Percentiles rank a stretch among this genome's conserved stretches.
phyloP scores from a whole-genome alignment of 35 echinoderm and acorn worm species.

The Acanthaster planci region DNA sequence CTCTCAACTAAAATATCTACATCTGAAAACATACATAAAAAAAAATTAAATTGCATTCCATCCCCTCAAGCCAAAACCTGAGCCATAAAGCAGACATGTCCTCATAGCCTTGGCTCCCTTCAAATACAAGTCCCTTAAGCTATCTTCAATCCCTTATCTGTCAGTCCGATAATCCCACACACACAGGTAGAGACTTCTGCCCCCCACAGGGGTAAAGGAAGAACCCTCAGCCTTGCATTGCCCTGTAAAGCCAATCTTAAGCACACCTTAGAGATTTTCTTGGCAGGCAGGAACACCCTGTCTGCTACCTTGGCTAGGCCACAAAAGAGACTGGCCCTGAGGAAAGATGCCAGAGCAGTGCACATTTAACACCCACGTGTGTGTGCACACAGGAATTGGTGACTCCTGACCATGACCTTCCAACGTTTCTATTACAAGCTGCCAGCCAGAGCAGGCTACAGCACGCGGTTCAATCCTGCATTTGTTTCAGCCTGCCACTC shows the following conservation, averaged over 20 bases:
- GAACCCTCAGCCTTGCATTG: too few relatives aligned
- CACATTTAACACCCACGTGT: slow-evolving; percentile 11
- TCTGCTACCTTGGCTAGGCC: too few relatives aligned
- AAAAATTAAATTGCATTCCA: too few relatives aligned
- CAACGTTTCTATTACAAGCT: background rate
- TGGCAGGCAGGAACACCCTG: background rate
- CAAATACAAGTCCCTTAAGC: slow-evolving; percentile 8
- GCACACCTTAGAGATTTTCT: too few relatives aligned
- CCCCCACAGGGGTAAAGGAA: background rate
- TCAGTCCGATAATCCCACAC: background rate
- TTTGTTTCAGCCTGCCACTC: background rate
- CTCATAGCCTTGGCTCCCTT: background rate
- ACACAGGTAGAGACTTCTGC: background rate
- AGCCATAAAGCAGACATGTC: background rate
- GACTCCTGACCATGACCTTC: slow-evolving; percentile 16
- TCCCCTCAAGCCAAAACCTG: too few relatives aligned
- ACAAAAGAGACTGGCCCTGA: too few relatives aligned
- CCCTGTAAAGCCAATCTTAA: too few relatives aligned
- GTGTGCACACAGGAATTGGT: background rate
- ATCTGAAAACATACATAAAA: too few relatives aligned
- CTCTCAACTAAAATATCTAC: too few relatives aligned
- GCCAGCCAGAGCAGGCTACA: background rate
- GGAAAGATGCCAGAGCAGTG: too few relatives aligned
- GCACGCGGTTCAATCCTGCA: background rate
- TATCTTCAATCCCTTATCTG: background rate